These are phyloP conservation scores for Dryas iulia DNA, from an alignment of 1,140 invertebrate genomes.

Conservation along the genomic window DNA sequence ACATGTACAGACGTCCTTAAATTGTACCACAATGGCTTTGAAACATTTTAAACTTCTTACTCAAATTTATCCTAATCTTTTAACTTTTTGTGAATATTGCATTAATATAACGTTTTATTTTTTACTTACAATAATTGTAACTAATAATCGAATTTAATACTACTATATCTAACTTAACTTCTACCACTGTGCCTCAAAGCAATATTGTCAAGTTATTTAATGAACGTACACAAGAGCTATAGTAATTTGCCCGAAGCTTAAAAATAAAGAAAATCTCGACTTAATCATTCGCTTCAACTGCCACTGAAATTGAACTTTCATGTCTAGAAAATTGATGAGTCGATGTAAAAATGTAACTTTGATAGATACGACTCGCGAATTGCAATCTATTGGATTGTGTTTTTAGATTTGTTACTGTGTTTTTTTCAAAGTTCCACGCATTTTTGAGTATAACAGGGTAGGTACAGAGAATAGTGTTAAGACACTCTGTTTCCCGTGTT, in stretches of 20 bases:
- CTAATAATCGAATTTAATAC: too few species aligned
- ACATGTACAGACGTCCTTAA: too few species aligned
- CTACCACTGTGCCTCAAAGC: background rate
- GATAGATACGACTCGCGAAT: conserved; percentile 6
- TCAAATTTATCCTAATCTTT: too few species aligned
- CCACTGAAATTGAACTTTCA: conserved; percentile 41
- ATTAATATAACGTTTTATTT: too few species aligned
- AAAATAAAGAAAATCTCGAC: conserved; percentile 33
- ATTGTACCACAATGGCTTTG: too few species aligned
- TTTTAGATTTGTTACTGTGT: background rate
- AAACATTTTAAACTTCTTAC: too few species aligned
- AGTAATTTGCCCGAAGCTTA: conserved; percentile 1
- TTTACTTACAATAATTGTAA: too few species aligned
- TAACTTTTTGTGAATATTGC: too few species aligned
- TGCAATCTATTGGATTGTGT: conserved; percentile 7
- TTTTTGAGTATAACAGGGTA: too few species aligned
- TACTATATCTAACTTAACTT: background rate
- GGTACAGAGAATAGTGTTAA: too few species aligned
- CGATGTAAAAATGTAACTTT: conserved; percentile 30
- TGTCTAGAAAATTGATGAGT: conserved; percentile 40
- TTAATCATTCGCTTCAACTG: conserved; percentile 42
- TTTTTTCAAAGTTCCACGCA: too few species aligned
- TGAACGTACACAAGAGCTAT: background rate
- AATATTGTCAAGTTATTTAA: background rate
- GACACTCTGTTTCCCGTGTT: too few species aligned